These are phyloP conservation scores for Cheilosia vulpina DNA, from an alignment of 2,888 invertebrate genomes.

Conservation along the genomic window DNA sequence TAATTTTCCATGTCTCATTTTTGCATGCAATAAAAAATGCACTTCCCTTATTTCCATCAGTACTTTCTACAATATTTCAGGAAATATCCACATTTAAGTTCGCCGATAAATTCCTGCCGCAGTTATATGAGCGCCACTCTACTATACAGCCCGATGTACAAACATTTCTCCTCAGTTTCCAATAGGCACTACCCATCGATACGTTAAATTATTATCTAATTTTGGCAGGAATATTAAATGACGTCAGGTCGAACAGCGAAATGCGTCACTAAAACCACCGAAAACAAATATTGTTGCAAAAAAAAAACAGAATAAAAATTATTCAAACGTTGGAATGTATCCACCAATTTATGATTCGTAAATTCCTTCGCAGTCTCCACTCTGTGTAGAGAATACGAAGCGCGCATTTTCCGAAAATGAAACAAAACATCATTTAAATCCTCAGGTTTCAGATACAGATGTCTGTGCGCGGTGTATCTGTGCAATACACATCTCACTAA, in stretches of 20 bases:
- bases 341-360: slow-evolving; percentile 23
- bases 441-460: slow-evolving; percentile 65
- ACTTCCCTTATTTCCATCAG: background rate
- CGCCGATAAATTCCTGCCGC: background rate
- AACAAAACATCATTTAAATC: slow-evolving; percentile 59
- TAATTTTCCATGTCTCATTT: too few species aligned
- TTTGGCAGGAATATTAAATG: slow-evolving; percentile 47
- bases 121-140: slow-evolving; percentile 7
- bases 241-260: slow-evolving; percentile 30
- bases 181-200: slow-evolving; percentile 42
- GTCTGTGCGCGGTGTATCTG: slow-evolving; percentile 5
- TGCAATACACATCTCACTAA: slow-evolving; percentile 35
- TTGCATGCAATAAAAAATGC: background rate
- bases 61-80: too few species aligned
- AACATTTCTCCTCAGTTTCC: slow-evolving; percentile 3
- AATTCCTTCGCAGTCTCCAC: slow-evolving; percentile 12
- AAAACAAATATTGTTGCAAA: slow-evolving; percentile 8
- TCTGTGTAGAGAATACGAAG: slow-evolving; percentile 3
- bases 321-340: slow-evolving; percentile 8
- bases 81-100: too few species aligned
- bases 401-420: slow-evolving; percentile 18
- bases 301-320: background rate
- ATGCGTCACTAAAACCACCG: slow-evolving; percentile 39
- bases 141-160: background rate
- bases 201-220: slow-evolving; percentile 40